Evolutionary conservation across 2,797 vertebrate species (phyloP).

Genomic region (Oryzias sinensis): DNA sequence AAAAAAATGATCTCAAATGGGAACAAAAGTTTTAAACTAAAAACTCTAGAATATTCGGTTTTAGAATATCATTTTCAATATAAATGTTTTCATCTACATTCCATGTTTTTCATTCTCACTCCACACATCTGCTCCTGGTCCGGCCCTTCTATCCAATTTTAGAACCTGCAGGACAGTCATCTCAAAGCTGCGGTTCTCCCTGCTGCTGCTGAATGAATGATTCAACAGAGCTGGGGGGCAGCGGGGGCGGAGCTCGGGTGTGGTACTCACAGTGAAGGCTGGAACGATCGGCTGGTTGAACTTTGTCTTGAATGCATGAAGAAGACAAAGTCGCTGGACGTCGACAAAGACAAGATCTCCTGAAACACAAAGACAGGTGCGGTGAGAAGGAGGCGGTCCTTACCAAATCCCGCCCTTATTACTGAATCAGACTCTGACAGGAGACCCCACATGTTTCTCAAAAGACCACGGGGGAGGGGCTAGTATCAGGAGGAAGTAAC

Average conservation of each 20-base stretch:
- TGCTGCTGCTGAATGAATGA: not conserved
- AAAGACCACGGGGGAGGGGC: too few relatives aligned
- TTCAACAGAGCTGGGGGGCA: not conserved
- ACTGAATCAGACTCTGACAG: too few relatives aligned
- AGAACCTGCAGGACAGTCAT: not conserved
- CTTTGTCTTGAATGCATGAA: conserved; percentile 89
- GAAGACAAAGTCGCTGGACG: conserved; percentile 83
- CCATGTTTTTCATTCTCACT: too few relatives aligned
- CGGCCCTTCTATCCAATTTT: too few relatives aligned
- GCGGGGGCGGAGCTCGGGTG: not conserved
- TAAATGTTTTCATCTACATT: too few relatives aligned
- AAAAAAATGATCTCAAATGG: too few relatives aligned
- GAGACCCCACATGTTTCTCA: too few relatives aligned
- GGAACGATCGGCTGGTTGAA: conserved; percentile 90
- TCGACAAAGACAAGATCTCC: conserved; percentile 90
- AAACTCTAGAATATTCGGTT: too few relatives aligned
- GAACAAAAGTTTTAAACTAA: too few relatives aligned
- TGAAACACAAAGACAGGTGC: conserved; percentile 52
- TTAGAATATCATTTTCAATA: too few relatives aligned
- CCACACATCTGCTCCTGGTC: too few relatives aligned
- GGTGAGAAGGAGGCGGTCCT: not conserved
- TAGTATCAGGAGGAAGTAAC: too few relatives aligned
- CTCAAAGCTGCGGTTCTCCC: not conserved
- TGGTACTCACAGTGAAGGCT: conserved; percentile 88
- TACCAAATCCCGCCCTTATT: not conserved